Evolutionary conservation across 2,797 vertebrate species (phyloP), one percentile per base, ranked within the genome.

Genomic region (Urocyon cinereoargenteus): DNA sequence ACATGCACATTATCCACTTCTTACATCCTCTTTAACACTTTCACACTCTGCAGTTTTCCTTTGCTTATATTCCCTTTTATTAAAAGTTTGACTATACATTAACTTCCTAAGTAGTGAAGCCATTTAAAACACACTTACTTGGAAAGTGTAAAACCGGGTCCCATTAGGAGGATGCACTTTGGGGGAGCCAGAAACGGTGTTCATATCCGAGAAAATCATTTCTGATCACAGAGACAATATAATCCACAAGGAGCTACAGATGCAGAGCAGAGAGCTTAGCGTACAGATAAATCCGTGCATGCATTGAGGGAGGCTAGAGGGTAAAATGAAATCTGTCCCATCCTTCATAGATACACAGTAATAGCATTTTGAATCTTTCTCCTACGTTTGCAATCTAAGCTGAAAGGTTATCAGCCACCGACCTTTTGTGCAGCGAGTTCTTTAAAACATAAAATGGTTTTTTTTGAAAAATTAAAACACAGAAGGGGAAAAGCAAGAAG

Each of bases 201-300:
- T 99, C 99, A 99, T 99, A 98, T 99, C 99, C 83, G 99, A 99
- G 99, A 99, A 99, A 99, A 99, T 99, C 99, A 99, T 99, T 99
- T 99, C 99, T 99, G 99, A 98, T 98, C 98, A 98, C 98, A 98
- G 97, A 97, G 85, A 98, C 98, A 98, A 28, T 98, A 98, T 97
- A 99, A 99, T 99, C 99, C 99, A 99, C 98, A 99, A 98, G 98
- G 93, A 98, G 98, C 98, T 98, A 99, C 97, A 97, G 98, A 98
- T 93, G 97, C 98, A 98, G 98, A 98, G 97, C 90, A 96, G 96
- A 98, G 98, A 97, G 97, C 98, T 98, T 97, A 98, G 98, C 98
- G 98, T 82, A 7, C 98, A 98, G 97, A 97, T 96, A 99, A 99
- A 99, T 99, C 99, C 98, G 98, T 98, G 98, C 97, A 98, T 98